Evolutionary conservation across 2,888 invertebrate genomes (phyloP).

Genomic region (Heliconius sara): DNA sequence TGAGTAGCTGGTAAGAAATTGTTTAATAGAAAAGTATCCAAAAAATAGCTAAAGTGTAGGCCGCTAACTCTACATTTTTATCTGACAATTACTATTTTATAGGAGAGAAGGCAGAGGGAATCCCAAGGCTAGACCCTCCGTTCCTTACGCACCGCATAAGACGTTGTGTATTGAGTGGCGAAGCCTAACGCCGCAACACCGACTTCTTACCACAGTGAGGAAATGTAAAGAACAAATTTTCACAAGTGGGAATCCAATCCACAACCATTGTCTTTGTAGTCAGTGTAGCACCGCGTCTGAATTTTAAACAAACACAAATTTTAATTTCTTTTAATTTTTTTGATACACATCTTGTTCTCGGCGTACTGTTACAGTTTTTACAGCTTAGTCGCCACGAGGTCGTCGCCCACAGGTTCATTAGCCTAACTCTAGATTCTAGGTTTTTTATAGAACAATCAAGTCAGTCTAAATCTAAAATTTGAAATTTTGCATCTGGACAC

Average conservation of each 20-base stretch:
- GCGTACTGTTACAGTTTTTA: conserved; percentile 13
- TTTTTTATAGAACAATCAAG: conserved; percentile 46
- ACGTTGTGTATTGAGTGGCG: too few species aligned
- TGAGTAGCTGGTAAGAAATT: neutral
- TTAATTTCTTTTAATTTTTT: neutral
- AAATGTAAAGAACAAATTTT: too few species aligned
- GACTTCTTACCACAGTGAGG: too few species aligned
- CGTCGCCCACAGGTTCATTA: conserved; percentile 48
- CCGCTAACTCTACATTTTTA: too few species aligned
- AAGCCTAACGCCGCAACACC: too few species aligned
- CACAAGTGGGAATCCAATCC: too few species aligned
- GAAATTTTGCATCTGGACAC: conserved; percentile 38
- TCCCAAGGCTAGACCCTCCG: too few species aligned
- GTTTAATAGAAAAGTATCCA: neutral
- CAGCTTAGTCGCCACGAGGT: conserved; percentile 39
- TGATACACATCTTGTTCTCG: neutral
- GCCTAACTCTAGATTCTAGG: conserved; percentile 35
- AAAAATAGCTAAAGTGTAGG: neutral
- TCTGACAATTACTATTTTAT: too few species aligned
- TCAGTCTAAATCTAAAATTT: conserved; percentile 27
- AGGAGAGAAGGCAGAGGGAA: too few species aligned
- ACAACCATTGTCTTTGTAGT: too few species aligned
- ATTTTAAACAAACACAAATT: neutral
- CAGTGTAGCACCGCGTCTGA: neutral
- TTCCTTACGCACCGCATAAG: too few species aligned